Conservation (phyloP, 92 coral and sea anemone species). For the Ricordea florida region DNA sequence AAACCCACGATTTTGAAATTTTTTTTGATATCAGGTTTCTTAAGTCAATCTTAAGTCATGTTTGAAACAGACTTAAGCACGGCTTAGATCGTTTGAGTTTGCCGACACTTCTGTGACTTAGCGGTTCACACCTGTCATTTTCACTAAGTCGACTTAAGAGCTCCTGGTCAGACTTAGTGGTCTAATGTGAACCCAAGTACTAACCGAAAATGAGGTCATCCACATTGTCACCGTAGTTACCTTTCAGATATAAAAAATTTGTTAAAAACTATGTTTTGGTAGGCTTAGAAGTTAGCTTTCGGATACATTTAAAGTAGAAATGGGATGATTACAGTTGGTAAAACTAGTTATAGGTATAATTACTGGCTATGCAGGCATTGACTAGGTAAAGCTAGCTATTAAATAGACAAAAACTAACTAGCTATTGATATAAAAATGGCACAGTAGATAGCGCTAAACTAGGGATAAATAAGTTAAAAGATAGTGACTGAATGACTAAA, state of each 20-base stretch:
- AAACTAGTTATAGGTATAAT: no score
- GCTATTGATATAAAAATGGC: neutral
- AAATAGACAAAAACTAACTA: constrained; percentile 4
- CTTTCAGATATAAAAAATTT: neutral
- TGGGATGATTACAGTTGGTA: neutral
- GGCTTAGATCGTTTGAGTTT: no score
- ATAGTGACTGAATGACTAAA: neutral
- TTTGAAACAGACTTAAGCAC: no score
- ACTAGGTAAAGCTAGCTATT: constrained; percentile 8
- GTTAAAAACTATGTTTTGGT: neutral
- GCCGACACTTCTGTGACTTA: no score
- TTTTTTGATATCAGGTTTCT: no score
- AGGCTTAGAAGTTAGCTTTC: constrained; percentile 10
- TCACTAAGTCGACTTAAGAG: no score
- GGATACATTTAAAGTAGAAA: neutral
- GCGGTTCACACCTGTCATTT: no score
- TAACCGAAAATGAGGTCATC: neutral
- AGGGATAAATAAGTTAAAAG: neutral
- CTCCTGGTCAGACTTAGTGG: no score
- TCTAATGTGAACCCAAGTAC: no score
- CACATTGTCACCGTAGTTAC: neutral
- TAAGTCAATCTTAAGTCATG: no score
- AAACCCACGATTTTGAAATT: no score
- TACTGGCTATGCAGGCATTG: no score
- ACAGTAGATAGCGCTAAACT: neutral